Evolutionary conservation across 2,888 invertebrate genomes (phyloP), one percentile per base, ranked within the genome.

Genomic region (Microctonus hyperodae): DNA sequence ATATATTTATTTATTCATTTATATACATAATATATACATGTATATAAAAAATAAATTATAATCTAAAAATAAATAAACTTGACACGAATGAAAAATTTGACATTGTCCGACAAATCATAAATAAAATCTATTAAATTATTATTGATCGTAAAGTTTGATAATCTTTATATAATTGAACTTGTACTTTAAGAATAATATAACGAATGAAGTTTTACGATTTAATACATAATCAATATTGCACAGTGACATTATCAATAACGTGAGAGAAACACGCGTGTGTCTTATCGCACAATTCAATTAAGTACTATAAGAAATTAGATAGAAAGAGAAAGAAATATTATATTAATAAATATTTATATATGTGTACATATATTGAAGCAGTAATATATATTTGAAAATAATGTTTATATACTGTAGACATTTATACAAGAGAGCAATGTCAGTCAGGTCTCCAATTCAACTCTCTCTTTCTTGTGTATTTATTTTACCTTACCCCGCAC

Each of bases 231-330:
- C 31, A 56, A 28, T 40, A 40, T 37, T n/a, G 10, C 40, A 58
- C 23, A 40, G 37, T 25, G 6, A 23, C 10, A 40, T 44, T 44
- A 59, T 40, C 59, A 59, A 62, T 62, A 62, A 53, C 33, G 23
- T 25, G 23, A 35, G 37, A 62, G 33, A 35, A 62, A 62, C 37
- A 53, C 53, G 37, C 37, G 37, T 25, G 53, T 55, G 53, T 55
- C 62, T 62, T 62, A 62, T 62, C 62, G 62, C 35, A 16, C 44
- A 22, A 22, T 50, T 35, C 62, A 25, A 53, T 62, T 53, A 48
- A 62, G 20, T 62, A 16, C 44, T 48, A 25, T 37, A 28, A 20
- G 31, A 31, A 60, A 44, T 28, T 28, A 60, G 25, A 16, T 35
- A 51, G 35, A 51, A 31, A 51, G 61, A 61, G n/a, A 50, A 22